Base-by-base conservation (phyloP, 2,888 invertebrate species). In the Mayetiola destructor region DNA sequence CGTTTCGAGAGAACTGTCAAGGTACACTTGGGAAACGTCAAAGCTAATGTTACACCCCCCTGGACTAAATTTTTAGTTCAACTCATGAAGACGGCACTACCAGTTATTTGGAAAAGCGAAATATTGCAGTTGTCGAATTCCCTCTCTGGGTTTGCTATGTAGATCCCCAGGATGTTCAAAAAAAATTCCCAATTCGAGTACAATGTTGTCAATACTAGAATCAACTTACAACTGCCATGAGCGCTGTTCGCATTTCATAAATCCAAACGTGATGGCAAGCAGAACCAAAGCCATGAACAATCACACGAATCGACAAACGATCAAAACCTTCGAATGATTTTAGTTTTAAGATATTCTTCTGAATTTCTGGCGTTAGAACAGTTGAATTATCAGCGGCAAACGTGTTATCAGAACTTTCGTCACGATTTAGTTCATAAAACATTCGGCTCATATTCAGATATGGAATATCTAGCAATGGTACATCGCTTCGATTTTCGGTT, bases 261-360 rank as follows among this genome's bases (percentile, higher is more conserved):
- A 93, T 88, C 95, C 95, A 95, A 20, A 91, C 85, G 66, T 90
- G 86, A 57, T 85, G 83, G 68, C 92, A 93, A 65, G 87, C 88
- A 59, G 90, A 89, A 1, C 92, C 91, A 68, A 95, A 95, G 2
- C 94, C 94, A 67, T 95, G 94, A 0, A 93, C 88, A 64, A 95
- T 85, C 59, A 94, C 80, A 65, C 91, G 80, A 14, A 85, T 85
- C 8, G 76, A 75, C 37, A 77, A 65, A 59, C 75, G 67, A 57
- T 69, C 68, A 58, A 72, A 69, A 1, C 71, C 71, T 53, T 66
- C 63, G 16, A 72, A 63, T 52, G 69, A 65, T 42, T 71, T 72
- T 69, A 66, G 75, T 10, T 18, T 23, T 27, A 42, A 35, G 3
- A 42, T 30, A 56, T 32, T 56, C 48, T 52, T 48, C 32, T 14